Base-by-base conservation (phyloP, 2,797 vertebrate genomes). In the Sylvia borin region DNA sequence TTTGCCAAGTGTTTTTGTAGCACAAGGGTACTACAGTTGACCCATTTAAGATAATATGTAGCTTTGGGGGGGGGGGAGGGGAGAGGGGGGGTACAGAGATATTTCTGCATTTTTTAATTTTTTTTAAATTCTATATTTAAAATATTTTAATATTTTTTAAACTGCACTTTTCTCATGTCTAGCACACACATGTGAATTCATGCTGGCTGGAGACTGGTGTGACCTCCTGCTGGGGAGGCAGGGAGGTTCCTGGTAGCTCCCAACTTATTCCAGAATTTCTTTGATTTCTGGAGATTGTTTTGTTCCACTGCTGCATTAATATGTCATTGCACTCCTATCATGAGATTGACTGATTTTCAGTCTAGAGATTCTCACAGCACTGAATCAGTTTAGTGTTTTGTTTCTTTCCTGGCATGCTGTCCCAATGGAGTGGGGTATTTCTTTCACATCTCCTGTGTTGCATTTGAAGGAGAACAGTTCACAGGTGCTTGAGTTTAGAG, bases 81-180 rank as follows among this genome's bases (percentile, higher is more conserved):
- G 29, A 13, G 4, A 40, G 9, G 54, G 19, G 19, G 29, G 14
- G 13, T 20, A 24, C n/a, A 14, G 10, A 27, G 25, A 5, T 31
- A 65, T 54, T 78, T 47, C 8, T 34, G 9, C 1, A 0, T 2
- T 2, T 47, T 0, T 5, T 0, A 9, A 5, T 36, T 36, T 36
- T 36, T 36, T 36, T 36, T 36, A 48, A 16, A 4, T 25, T 22
- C 54, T 31, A 26, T 17, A 43, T 48, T 45, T 5, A 1, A 57
- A 66, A 34, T 18, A 38, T 45, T 53, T 53, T 10, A 27, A 38
- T 45, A 0, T 10, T 21, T 36, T 79, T 79, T 76, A 5, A 31
- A 42, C 17, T 51, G 4, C 29, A 16, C 12, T 70, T 86, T 43
- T 9, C 17, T 86, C 8, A n/a, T 51, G 15, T 42, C 34, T 61